Conservation (phyloP, 2,888 invertebrate species). For the Piscicola geometra region DNA sequence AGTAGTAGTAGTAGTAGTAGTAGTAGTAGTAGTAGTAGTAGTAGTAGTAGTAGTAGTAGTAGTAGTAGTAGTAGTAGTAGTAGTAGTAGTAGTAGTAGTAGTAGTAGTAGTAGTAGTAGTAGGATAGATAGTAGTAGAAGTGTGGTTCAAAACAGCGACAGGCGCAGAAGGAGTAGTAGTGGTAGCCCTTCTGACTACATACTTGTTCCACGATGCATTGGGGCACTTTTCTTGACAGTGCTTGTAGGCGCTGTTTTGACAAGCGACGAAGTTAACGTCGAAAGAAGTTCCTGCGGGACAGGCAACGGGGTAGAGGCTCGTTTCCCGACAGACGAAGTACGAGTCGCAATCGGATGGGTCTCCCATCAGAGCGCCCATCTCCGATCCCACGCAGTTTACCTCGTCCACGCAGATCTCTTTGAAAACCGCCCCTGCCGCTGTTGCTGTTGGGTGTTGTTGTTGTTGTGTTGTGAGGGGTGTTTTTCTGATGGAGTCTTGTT, state of each 20-base stretch:
- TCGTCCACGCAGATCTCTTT: constrained; percentile 26
- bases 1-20: no score
- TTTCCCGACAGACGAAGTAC: constrained; percentile 18
- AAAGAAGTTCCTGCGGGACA: neutral
- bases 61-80: no score
- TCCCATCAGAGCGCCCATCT: constrained; percentile 3
- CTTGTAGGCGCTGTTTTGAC: neutral
- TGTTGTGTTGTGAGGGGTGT: no score
- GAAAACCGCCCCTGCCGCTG: neutral
- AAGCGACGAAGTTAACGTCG: neutral
- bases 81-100: no score
- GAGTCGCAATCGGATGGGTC: constrained; percentile 17
- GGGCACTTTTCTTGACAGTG: constrained; percentile 19
- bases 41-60: no score
- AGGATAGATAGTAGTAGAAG: no score
- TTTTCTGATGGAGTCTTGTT: no score
- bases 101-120: no score
- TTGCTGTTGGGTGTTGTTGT: neutral
- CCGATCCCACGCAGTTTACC: neutral
- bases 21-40: no score
- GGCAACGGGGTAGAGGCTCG: neutral
- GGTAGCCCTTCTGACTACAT: constrained; percentile 14
- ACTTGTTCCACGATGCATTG: neutral
- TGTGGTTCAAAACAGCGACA: no score
- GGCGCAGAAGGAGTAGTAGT: no score